Conservation (phyloP, 2,797 vertebrate genomes). For the Hydrocynus forskahlii region DNA sequence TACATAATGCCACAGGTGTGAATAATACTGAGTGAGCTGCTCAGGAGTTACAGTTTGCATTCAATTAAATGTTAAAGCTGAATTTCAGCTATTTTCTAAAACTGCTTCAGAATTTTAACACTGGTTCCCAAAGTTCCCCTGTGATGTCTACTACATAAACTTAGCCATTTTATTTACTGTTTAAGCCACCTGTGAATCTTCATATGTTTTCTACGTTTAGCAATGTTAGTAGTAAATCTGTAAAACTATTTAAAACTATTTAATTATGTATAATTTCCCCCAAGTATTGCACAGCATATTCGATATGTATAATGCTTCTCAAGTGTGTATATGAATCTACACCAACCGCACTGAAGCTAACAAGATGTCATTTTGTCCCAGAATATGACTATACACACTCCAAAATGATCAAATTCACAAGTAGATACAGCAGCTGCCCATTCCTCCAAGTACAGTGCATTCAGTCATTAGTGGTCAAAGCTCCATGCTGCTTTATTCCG, state of each 20-base stretch:
- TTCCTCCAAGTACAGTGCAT: slow-evolving; percentile 24
- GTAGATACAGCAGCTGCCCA: slow-evolving; percentile 28
- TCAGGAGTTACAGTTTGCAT: background rate
- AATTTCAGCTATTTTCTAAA: background rate
- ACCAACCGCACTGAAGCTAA: background rate
- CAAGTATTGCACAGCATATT: no score
- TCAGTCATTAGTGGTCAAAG: slow-evolving; percentile 37
- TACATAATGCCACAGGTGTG: background rate
- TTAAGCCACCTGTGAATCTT: no score
- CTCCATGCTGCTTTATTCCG: slow-evolving; percentile 65
- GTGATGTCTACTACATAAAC: no score
- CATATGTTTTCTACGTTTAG: no score
- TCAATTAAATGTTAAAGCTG: background rate
- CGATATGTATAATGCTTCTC: no score
- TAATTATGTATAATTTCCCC: no score
- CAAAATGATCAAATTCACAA: background rate
- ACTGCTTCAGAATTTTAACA: background rate
- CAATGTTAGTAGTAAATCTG: no score
- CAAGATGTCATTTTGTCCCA: background rate
- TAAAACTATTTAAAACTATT: no score
- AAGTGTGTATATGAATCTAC: no score
- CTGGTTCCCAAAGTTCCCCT: no score
- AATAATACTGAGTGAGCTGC: background rate
- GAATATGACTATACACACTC: background rate
- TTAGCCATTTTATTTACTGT: no score